These are phyloP conservation scores for Oxytorus armatus DNA, from an alignment of 2,888 invertebrate species.

Conservation along the genomic window DNA sequence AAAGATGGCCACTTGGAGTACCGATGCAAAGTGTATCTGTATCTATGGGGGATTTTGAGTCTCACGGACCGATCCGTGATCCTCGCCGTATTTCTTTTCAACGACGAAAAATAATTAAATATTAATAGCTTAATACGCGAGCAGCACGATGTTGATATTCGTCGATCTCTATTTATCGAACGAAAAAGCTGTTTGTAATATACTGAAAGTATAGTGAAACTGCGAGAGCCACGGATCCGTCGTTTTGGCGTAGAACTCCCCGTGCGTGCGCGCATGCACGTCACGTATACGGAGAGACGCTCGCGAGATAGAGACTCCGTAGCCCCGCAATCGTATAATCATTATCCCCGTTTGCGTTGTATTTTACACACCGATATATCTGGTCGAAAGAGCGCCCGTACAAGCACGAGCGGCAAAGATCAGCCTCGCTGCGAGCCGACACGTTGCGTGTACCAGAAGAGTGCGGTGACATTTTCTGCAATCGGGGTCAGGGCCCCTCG, in stretches of 20 bases:
- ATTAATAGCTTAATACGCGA: too few species aligned
- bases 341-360: constrained; percentile 31
- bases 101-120: background rate
- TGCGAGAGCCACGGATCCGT: too few species aligned
- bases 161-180: too few species aligned
- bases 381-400: constrained; percentile 41
- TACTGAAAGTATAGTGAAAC: too few species aligned
- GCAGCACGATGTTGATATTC: too few species aligned
- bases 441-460: constrained; percentile 61
- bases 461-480: constrained; percentile 84
- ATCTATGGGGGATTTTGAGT: constrained; percentile 8
- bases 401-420: constrained; percentile 57
- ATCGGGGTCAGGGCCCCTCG: constrained; percentile 82
- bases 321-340: constrained; percentile 53
- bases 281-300: background rate
- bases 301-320: constrained; percentile 31
- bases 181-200: too few species aligned
- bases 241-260: too few species aligned
- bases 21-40: constrained; percentile 35
- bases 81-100: background rate
- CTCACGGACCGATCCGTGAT: background rate
- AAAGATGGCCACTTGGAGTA: constrained; percentile 77
- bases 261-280: too few species aligned
- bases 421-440: constrained; percentile 52
- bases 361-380: constrained; percentile 30